These are phyloP conservation scores for Siphlonurus alternatus DNA, from an alignment of 2,888 invertebrate genomes.

Conservation along the genomic window DNA sequence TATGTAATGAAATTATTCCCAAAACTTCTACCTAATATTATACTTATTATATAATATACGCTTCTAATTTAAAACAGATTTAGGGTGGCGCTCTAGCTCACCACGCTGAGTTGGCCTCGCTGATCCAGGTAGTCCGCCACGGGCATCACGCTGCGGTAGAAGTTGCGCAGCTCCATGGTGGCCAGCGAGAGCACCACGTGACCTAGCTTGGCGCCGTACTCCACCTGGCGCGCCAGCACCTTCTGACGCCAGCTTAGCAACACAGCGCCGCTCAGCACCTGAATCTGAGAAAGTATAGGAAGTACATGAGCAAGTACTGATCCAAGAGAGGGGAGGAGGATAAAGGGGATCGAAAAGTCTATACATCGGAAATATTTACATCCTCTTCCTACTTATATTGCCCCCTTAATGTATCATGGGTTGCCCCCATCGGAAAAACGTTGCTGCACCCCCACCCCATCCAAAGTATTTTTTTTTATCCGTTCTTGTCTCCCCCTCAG, in stretches of 20 bases:
- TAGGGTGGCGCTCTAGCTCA: too few species aligned
- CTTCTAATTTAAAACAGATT: too few species aligned
- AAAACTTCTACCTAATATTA: too few species aligned
- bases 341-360: neutral
- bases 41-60: too few species aligned
- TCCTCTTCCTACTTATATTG: too few species aligned
- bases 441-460: too few species aligned
- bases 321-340: neutral
- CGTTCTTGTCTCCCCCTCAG: too few species aligned
- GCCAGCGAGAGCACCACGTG: conserved; percentile 70
- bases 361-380: neutral
- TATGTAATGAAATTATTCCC: too few species aligned
- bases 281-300: conserved; percentile 46
- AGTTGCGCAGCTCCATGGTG: conserved; percentile 75
- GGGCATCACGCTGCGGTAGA: conserved; percentile 76
- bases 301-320: too few species aligned
- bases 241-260: conserved; percentile 76
- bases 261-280: conserved; percentile 71
- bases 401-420: too few species aligned
- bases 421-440: too few species aligned
- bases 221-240: conserved; percentile 72
- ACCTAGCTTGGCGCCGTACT: conserved; percentile 76
- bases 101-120: conserved; percentile 56
- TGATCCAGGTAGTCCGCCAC: conserved; percentile 85
- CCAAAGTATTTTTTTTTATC: too few species aligned